These are phyloP conservation scores for Aurelia coerulea DNA, from an alignment of 30 jellyfish, hydroid and myxozoan genomes.

Conservation along the genomic window DNA sequence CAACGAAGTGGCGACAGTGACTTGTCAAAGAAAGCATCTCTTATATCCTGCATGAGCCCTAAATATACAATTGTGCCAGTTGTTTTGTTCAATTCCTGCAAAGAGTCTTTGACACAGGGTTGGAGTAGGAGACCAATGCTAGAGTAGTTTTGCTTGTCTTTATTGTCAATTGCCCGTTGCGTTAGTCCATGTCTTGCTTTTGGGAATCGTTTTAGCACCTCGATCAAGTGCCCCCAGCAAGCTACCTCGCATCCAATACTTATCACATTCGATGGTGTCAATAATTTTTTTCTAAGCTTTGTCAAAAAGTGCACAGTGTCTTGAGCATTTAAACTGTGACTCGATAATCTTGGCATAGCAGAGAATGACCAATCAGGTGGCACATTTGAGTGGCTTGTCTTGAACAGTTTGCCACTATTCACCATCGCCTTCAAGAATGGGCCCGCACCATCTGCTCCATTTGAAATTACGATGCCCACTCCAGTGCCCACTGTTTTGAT, in stretches of 20 bases:
- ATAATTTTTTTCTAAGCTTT: too few species aligned
- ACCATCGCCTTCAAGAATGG: too few species aligned
- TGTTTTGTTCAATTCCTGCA: background rate
- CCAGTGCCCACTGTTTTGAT: too few species aligned
- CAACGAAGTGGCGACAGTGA: constrained; percentile 46
- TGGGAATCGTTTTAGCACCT: constrained; percentile 38
- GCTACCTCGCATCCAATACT: constrained; percentile 47
- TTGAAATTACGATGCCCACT: too few species aligned
- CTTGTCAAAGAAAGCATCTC: constrained; percentile 58
- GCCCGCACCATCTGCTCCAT: too few species aligned
- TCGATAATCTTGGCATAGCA: too few species aligned
- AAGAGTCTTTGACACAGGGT: constrained; percentile 41
- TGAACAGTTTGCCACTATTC: too few species aligned
- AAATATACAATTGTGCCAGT: constrained; percentile 9
- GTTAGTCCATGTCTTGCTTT: constrained; percentile 48
- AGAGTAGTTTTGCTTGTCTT: constrained; percentile 49
- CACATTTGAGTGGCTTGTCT: too few species aligned
- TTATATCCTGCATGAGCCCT: constrained; percentile 38
- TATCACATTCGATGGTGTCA: too few species aligned
- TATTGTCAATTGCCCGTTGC: constrained; percentile 46
- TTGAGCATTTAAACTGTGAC: too few species aligned
- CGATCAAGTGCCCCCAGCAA: constrained; percentile 34
- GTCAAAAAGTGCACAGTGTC: too few species aligned
- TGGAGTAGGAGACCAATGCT: constrained; percentile 41
- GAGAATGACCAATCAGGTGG: too few species aligned